Percentiles rank a stretch among this genome's conserved stretches.
phyloP scores from a whole-genome alignment of 1,140 invertebrate species.

The Bombus balteatus region DNA sequence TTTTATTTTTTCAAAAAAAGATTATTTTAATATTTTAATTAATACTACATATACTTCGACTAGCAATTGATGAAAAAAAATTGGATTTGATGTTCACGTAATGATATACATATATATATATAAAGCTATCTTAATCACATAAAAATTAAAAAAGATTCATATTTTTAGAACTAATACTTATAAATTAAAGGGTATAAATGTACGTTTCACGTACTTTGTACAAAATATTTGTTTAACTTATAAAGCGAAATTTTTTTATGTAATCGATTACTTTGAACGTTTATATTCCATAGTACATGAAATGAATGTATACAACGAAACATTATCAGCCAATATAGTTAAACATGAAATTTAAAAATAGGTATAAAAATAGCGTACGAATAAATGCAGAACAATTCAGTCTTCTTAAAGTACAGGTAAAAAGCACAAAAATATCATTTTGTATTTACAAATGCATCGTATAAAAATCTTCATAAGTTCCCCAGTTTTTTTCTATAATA shows the following conservation, averaged over 20 bases:
- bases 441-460: slow-evolving; percentile 8
- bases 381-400: slow-evolving; percentile 34
- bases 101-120: not conserved
- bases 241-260: not conserved
- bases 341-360: not conserved
- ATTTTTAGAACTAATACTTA: not conserved
- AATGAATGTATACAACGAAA: not conserved
- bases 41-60: slow-evolving; percentile 6
- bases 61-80: slow-evolving; percentile 14
- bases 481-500: not conserved
- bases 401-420: slow-evolving; percentile 12
- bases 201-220: slow-evolving; percentile 33
- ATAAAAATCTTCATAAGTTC: not conserved
- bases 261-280: not conserved
- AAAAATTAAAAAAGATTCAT: slow-evolving; percentile 24
- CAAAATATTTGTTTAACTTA: slow-evolving; percentile 3
- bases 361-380: not conserved
- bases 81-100: not conserved
- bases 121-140: not conserved
- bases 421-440: slow-evolving; percentile 8
- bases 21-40: not conserved
- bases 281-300: not conserved
- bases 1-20: not conserved
- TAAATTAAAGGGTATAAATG: slow-evolving; percentile 27
- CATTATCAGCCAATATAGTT: not conserved